Evolutionary conservation across 2,888 invertebrate genomes (phyloP).

Genomic region (Lepidocyrtinus sp.): DNA sequence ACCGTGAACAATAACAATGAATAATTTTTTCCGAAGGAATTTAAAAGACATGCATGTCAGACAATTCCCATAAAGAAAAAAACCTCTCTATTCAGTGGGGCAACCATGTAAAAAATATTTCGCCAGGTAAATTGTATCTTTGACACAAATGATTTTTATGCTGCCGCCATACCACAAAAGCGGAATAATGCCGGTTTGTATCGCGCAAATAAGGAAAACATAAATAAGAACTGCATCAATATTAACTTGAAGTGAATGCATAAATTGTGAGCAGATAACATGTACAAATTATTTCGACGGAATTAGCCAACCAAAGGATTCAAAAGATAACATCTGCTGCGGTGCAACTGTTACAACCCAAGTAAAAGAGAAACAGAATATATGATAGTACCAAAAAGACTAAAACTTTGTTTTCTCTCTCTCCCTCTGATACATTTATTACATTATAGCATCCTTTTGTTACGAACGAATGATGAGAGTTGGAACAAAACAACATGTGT

Average conservation of each 20-base stretch:
- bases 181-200: not conserved
- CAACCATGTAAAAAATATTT: not conserved
- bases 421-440: slow-evolving; percentile 53
- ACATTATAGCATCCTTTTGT: slow-evolving; percentile 46
- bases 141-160: not conserved
- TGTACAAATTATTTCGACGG: not conserved
- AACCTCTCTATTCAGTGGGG: not conserved
- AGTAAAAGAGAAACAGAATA: too few relatives aligned
- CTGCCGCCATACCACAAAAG: not conserved
- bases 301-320: not conserved
- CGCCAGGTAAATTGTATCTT: not conserved
- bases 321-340: not conserved
- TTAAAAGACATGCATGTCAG: not conserved
- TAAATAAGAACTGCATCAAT: not conserved
- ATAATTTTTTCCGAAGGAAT: not conserved
- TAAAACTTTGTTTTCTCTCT: slow-evolving; percentile 45
- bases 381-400: slow-evolving; percentile 28
- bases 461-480: slow-evolving; percentile 58
- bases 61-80: not conserved
- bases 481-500: slow-evolving; percentile 61
- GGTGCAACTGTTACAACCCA: too few relatives aligned
- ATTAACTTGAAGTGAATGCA: not conserved
- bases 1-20: not conserved
- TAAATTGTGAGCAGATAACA: too few relatives aligned
- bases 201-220: not conserved